A percentile compares a stretch with the other conserved stretches of the same genome.
Evolutionary conservation across 2,888 invertebrate species (phyloP).

Genomic region (Heliconius charithonia): DNA sequence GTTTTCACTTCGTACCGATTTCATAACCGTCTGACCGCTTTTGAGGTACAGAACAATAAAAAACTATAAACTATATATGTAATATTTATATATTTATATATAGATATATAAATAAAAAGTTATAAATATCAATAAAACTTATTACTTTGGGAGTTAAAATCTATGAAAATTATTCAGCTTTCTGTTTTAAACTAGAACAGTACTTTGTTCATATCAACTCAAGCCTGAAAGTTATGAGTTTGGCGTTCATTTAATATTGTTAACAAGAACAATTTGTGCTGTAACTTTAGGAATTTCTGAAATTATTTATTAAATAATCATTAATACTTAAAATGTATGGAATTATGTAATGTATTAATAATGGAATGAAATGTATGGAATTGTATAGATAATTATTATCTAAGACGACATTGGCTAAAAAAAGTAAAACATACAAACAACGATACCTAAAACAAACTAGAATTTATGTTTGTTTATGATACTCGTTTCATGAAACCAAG

Average conservation of each 20-base stretch:
- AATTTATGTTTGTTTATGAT: not conserved
- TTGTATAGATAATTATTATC: not conserved
- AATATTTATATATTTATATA: not conserved
- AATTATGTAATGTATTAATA: not conserved
- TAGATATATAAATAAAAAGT: not conserved
- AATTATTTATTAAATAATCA: not conserved
- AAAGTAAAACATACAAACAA: not conserved
- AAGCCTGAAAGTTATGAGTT: conserved; percentile 5
- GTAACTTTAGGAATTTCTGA: not conserved
- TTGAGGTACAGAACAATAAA: too few species aligned
- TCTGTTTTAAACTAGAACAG: conserved; percentile 5
- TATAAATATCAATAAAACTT: not conserved
- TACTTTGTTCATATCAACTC: conserved; percentile 14
- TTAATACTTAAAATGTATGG: not conserved
- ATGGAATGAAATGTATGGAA: too few species aligned
- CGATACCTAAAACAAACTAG: not conserved
- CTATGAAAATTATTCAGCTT: conserved; percentile 7
- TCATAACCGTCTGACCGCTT: too few species aligned
- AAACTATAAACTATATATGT: not conserved
- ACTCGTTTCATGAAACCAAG: too few species aligned
- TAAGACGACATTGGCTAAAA: too few species aligned
- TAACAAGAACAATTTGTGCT: conserved; percentile 10
- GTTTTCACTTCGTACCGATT: too few species aligned
- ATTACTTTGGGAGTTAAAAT: not conserved
- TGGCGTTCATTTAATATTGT: conserved; percentile 12